Evolutionary conservation across 2,113 vertebrate species (phyloP).

Genomic region (mouse (Mus musculus)): DNA sequence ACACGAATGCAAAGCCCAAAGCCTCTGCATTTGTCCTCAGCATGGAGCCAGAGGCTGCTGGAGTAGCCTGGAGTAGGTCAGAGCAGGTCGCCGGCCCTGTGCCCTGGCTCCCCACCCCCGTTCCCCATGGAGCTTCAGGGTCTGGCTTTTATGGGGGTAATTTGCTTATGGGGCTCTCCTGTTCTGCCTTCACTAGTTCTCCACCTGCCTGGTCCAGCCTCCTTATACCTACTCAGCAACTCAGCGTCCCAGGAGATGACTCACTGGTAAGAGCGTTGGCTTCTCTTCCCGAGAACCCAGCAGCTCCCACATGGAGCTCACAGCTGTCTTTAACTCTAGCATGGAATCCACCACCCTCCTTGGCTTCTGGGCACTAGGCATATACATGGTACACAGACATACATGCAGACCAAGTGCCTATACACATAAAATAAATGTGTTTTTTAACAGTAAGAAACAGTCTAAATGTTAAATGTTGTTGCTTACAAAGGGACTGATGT

Average conservation of each 20-base stretch:
- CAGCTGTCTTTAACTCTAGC: background rate
- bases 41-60: background rate
- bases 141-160: slow-evolving; percentile 25
- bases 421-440: background rate
- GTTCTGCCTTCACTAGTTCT: background rate
- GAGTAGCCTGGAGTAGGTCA: background rate
- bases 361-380: background rate
- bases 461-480: background rate
- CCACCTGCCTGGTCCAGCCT: background rate
- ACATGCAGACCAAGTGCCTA: background rate
- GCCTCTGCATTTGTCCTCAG: background rate
- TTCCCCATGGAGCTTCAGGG: background rate
- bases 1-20: background rate
- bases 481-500: background rate
- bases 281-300: background rate
- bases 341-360: background rate
- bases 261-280: background rate
- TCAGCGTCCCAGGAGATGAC: background rate
- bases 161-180: slow-evolving; percentile 1
- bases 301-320: background rate
- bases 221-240: slow-evolving; percentile 34
- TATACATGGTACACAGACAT: background rate
- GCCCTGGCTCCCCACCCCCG: too few species aligned
- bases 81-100: background rate
- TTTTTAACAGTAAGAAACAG: background rate